A percentile compares a stretch with the other conserved stretches of the same genome.
These are phyloP conservation scores for Cercopithecus mona DNA, from an alignment of 2,113 vertebrate species.

Conservation along the genomic window DNA sequence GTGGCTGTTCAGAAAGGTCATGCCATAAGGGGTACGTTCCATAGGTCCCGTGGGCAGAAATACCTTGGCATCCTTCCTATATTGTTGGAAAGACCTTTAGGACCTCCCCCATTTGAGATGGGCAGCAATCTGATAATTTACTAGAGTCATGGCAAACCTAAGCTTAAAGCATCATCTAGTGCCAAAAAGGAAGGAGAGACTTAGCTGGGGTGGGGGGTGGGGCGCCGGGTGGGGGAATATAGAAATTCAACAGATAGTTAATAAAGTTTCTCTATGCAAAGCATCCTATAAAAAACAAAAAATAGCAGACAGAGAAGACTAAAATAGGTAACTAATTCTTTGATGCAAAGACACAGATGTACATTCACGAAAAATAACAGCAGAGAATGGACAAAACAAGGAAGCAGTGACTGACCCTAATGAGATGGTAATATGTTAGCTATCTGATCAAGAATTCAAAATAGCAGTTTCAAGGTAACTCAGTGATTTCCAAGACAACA, in stretches of 20 bases:
- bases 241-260: not conserved
- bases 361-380: not conserved
- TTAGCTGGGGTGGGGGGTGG: not conserved
- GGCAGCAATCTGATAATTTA: not conserved
- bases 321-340: not conserved
- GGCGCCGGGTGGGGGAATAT: not conserved
- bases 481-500: not conserved
- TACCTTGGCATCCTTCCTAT: not conserved
- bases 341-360: not conserved
- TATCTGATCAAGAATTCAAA: not conserved
- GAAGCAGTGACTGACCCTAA: not conserved
- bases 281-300: not conserved
- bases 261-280: not conserved
- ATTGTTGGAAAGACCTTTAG: not conserved
- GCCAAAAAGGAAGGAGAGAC: not conserved
- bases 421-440: not conserved
- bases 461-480: not conserved
- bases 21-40: not conserved
- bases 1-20: not conserved
- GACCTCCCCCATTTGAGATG: not conserved
- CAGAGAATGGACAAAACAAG: not conserved
- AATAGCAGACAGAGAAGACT: not conserved
- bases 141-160: not conserved
- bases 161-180: not conserved
- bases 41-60: not conserved